phyloP scores from a whole-genome alignment of 2,888 invertebrate species.

The Aelia acuminata region DNA sequence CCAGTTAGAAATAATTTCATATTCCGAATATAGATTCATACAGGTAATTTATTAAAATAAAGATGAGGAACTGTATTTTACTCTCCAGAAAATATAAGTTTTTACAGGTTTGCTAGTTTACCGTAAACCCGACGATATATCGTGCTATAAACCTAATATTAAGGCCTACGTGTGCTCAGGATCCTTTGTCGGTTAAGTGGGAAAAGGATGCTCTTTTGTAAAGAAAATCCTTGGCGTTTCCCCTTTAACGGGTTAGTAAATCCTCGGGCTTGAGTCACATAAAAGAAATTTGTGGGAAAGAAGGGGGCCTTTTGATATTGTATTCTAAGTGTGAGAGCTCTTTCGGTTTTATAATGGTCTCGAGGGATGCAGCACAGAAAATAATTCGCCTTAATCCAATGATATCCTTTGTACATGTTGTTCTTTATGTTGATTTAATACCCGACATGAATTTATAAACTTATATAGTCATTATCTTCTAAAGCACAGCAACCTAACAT shows the following conservation, averaged over 20 bases:
- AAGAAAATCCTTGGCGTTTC: background rate
- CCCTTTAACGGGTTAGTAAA: background rate
- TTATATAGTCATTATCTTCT: too few relatives aligned
- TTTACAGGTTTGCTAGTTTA: too few relatives aligned
- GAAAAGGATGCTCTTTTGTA: background rate
- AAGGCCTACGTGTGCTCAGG: background rate
- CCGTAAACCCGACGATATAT: too few relatives aligned
- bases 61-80: too few relatives aligned
- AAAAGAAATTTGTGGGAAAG: background rate
- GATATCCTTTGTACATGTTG: too few relatives aligned
- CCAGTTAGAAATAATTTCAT: too few relatives aligned
- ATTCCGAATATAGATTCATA: too few relatives aligned
- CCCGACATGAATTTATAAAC: background rate
- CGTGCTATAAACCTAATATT: background rate
- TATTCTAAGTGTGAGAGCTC: background rate
- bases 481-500: too few relatives aligned
- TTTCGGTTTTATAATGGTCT: slow-evolving; percentile 8
- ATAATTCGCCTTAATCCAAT: background rate
- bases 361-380: background rate
- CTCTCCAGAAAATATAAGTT: too few relatives aligned
- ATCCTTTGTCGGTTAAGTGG: background rate
- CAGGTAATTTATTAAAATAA: too few relatives aligned
- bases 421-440: background rate
- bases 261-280: background rate
- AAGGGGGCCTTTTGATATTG: background rate